Evolutionary conservation across 2,888 invertebrate genomes (phyloP), one percentile per base, ranked within the genome.

Genomic region (Salpingus planirostris): DNA sequence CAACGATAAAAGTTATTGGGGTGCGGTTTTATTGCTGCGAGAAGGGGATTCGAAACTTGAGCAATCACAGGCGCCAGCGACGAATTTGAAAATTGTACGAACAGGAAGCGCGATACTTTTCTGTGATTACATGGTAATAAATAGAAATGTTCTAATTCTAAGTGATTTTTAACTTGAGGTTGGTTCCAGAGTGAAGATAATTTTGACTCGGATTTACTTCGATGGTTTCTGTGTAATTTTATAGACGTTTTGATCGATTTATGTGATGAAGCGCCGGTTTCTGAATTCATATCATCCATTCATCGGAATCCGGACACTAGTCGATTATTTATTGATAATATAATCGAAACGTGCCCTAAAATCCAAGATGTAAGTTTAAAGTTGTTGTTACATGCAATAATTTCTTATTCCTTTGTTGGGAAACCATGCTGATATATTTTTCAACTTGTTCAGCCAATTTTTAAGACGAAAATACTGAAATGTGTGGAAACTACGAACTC

Each of bases 81-180:
- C 78, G 3, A 75, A 79, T 44, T 59, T 72, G 1, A 78, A 81
- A 51, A 68, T 82, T 15, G 65, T 84, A 6, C 71, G 77, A 37
- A 70, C 75, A 27, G 80, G 80, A 1, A 77, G 78, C 11, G 72
- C 77, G 1, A 72, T 85, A 51, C 71, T 84, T 0, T 80, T 80
- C 54, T 85, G 84, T 65, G 86, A 88, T 60, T 83, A 80, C 63
- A 76, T 86, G 65, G 81, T 81, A 56, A 73, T 74, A n/a, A n/a
- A n/a, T n/a, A n/a, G n/a, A n/a, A n/a, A n/a, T n/a, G n/a, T n/a
- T n/a, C n/a, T n/a, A n/a, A n/a, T n/a, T n/a, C n/a, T n/a, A n/a
- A n/a, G n/a, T n/a, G n/a, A n/a, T n/a, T n/a, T n/a, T n/a, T n/a
- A n/a, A n/a, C n/a, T n/a, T n/a, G n/a, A n/a, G n/a, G n/a, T n/a